phyloP scores from a whole-genome alignment of 1,140 invertebrate species.

The Octopus sinensis region DNA sequence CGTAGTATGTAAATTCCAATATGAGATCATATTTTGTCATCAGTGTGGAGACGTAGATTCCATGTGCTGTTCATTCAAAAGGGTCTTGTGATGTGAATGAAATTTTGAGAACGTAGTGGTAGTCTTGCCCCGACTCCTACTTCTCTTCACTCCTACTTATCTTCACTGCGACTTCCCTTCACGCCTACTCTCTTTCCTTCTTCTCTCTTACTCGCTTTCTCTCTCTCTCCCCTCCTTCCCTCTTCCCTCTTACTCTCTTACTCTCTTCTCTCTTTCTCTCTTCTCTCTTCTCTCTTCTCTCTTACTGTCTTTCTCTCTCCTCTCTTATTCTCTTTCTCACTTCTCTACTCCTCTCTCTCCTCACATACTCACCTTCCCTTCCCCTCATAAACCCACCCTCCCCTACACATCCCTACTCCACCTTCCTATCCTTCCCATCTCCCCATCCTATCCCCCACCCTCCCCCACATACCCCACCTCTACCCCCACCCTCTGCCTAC shows the following conservation, averaged over 20 bases:
- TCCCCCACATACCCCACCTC: no score
- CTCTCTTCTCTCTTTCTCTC: conserved; percentile 13
- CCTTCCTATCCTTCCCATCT: not conserved
- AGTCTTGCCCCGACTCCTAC: no score
- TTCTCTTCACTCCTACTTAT: no score
- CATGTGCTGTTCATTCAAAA: no score
- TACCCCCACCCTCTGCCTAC: no score
- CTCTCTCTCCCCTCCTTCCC: not conserved
- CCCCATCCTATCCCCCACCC: not conserved
- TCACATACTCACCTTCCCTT: not conserved
- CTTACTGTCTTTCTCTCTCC: not conserved
- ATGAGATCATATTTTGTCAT: no score
- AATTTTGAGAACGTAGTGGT: no score
- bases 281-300: conserved; percentile 3
- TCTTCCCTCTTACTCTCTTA: conserved; percentile 20
- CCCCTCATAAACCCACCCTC: not conserved
- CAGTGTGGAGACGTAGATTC: no score
- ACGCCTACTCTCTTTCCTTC: not conserved
- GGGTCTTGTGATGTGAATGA: no score
- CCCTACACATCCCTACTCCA: not conserved
- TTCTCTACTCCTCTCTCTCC: not conserved
- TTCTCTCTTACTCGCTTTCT: conserved; percentile 13
- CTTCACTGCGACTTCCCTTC: no score
- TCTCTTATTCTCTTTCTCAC: not conserved
- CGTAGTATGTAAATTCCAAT: no score